Evolutionary conservation across 2,888 invertebrate genomes (phyloP), one percentile per base, ranked within the genome.

Genomic region (Synergus laeviventris): DNA sequence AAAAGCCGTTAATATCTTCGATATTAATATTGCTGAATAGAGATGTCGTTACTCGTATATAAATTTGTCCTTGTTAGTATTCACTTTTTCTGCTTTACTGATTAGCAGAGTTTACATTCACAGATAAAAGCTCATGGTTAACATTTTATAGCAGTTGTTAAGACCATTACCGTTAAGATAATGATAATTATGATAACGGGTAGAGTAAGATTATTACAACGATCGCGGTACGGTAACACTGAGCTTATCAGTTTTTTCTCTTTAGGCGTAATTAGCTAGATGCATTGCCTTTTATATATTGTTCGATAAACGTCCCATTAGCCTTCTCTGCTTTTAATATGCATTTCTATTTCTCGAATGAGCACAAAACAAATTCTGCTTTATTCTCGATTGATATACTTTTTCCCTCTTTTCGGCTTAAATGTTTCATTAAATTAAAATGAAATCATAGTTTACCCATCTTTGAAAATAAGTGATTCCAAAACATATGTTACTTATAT

Each of bases 21-120:
- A 24, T 60, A 31, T 60, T 12, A 12, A 60, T 60, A 12, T 56
- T 14, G 12, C 21, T 24, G 21, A 12, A 31, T 7, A 60, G 60
- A 62, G n/a, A 38, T 9, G 38, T 38, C 31, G 11, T 62, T 62
- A n/a, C n/a, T n/a, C 8, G 38, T 9, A 16, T 45, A 54, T 54
- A 54, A 62, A 56, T 38, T 62, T n/a, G 62, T 38, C 62, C 62
- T 62, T 62, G 38, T 62, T 62, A 62, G 61, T 38, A 62, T 62
- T 38, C 61, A 18, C 11, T 62, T 62, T 18, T 36, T n/a, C 38
- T 62, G 38, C 38, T 62, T 38, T 38, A 9, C 38, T 38, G 62
- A 62, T 62, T 62, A 62, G 62, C 38, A 38, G n/a, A 62, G 38
- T 38, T 62, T 62, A 38, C 62, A 62, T 11, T 38, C 11, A 24